Evolutionary conservation across 35 echinoderm and acorn worm species (phyloP).

Genomic region (Strongylocentrotus purpuratus): DNA sequence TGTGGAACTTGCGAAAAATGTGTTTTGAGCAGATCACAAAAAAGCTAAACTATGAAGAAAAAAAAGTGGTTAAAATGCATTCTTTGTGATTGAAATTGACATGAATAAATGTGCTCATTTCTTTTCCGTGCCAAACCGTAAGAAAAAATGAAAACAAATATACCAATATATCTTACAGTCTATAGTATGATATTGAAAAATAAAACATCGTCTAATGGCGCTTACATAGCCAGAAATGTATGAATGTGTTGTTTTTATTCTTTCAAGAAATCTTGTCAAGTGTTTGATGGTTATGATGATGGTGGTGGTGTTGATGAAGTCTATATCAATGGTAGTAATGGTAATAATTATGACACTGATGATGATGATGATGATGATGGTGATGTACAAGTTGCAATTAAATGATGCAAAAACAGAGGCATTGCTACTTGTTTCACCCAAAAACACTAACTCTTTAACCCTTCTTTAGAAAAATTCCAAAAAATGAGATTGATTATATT

Average conservation of each 20-base stretch:
- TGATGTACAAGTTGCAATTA: no score
- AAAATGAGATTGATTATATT: no score
- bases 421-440: no score
- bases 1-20: constrained; percentile 39
- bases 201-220: constrained; percentile 49
- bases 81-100: constrained; percentile 34
- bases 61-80: constrained; percentile 24
- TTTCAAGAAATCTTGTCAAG: neutral
- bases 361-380: no score
- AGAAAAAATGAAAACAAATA: constrained; percentile 41
- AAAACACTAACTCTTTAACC: no score
- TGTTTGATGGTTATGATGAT: neutral
- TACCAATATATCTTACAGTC: constrained; percentile 48
- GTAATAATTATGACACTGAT: no score
- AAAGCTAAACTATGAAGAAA: neutral
- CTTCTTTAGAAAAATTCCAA: no score
- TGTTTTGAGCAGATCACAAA: constrained; percentile 40
- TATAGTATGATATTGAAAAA: constrained; percentile 54
- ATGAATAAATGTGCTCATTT: constrained; percentile 49
- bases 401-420: no score
- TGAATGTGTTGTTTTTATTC: neutral
- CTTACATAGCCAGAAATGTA: constrained; percentile 45
- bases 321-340: no score
- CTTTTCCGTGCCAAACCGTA: constrained; percentile 52
- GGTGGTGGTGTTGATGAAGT: neutral